Evolutionary conservation across 2,888 invertebrate genomes (phyloP), one percentile per base, ranked within the genome.

Genomic region (Cyclophora punctaria): DNA sequence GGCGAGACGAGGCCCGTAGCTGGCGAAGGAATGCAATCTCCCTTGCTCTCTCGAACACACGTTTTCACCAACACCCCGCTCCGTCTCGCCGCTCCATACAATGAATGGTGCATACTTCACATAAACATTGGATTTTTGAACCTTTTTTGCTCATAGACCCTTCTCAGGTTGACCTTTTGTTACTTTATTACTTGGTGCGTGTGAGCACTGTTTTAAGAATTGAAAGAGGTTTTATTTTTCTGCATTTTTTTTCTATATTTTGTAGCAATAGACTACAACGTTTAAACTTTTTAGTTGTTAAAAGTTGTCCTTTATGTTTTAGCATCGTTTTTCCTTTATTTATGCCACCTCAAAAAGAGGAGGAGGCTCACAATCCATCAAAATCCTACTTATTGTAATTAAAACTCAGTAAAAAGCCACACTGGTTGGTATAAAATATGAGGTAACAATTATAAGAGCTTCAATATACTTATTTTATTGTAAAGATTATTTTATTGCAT

Each of bases 51-150:
- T 84, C 84, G 68, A 69, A 64, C 68, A 62, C 65, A 51, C 67
- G 73, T 73, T 78, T 85, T 84, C 80, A 78, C 79, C 67, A 69
- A 69, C 20, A 20, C 20, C 69, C 64, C 69, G 70, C 82, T 82
- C 79, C 79, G 70, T 78, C 81, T 76, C 71, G 74, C 77, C 83
- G 59, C 69, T 66, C 66, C 51, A 37, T 20, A 20, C 74, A 76
- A 82, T 84, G 81, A 85, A 86, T 85, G 83, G 76, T 75, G 74
- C 73, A 76, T 68, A 75, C 74, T 69, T 72, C 71, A 71, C 76
- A 78, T 76, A 75, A 64, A 67, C 20, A 20, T 20, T 20, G 65
- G 50, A 54, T 64, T 66, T 62, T 57, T 62, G 50, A 46, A 34
- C 64, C 69, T 72, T 72, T 65, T 77, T 75, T 71, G 68, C 62